Base-by-base conservation (phyloP, 1,140 invertebrate species). In the Zaprionus capensis region DNA sequence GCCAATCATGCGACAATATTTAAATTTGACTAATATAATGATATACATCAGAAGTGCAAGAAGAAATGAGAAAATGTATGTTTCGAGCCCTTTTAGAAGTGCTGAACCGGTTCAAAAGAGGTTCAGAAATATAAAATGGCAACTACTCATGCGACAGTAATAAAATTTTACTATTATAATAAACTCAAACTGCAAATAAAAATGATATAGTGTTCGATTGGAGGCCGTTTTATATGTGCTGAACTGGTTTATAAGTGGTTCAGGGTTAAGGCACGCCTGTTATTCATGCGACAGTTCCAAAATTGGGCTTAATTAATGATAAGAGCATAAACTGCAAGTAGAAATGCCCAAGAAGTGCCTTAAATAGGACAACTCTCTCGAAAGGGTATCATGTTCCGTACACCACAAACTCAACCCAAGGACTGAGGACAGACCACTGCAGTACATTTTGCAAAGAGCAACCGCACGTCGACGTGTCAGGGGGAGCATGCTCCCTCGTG, bases 401-500 rank as follows among this genome's bases (percentile, higher is more conserved):
- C n/a, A 44, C 15, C 41, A 9, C 41, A 44, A 46, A 46, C n/a
- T n/a, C 41, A 17, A 46, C n/a, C n/a, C 41, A n/a, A 44, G 3
- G 15, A 7, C 11, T 12, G 11, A 14, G 11, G 12, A 51, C 46
- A 51, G 11, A 12, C 2, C 7, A 24, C 11, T 24, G 46, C 46
- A 51, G 46, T 5, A 51, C 46, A 22, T 41, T 24, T 44, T 22
- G 17, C 11, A 34, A 59, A 59, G 46, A 4, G 20, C 34, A 59
- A 24, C 17, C 57, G 36, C 12, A 38, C 36, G 31, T 20, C 70
- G 22, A 38, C n/a, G 53, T 66, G 63, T 34, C n/a, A 36, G 26
- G n/a, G 11, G 0, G 12, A 44, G 26, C 36, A 38, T 56, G 76
- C 63, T 24, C 26, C 55, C 55, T 57, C 28, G 17, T 55, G 72